phyloP scores from a whole-genome alignment of 2,888 invertebrate species.

The Anagyrus pseudococci region DNA sequence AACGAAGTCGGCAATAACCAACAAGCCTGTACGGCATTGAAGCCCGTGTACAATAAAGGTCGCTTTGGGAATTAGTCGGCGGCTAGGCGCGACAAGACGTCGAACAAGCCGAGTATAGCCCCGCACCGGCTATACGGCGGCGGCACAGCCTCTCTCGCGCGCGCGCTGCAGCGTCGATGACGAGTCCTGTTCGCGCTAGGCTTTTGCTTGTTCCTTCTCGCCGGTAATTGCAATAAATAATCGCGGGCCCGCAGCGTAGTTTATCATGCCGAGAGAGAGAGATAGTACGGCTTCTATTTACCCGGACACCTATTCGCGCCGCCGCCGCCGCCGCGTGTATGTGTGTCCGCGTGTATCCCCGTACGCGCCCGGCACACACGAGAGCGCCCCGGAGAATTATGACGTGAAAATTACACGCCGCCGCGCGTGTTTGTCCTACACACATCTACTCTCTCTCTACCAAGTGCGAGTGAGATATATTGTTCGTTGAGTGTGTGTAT shows the following conservation, averaged over 20 bases:
- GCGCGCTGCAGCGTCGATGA: conserved; percentile 8
- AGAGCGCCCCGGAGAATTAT: conserved; percentile 1
- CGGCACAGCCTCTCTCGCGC: neutral
- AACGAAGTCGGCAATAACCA: too few relatives aligned
- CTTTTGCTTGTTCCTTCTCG: neutral
- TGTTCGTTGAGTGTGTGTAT: too few relatives aligned
- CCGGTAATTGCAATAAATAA: conserved; percentile 23
- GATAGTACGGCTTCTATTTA: neutral
- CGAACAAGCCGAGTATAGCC: too few relatives aligned
- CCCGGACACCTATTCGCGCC: neutral
- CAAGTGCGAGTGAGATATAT: too few relatives aligned
- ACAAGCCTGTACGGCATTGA: too few relatives aligned
- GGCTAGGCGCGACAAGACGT: too few relatives aligned
- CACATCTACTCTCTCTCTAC: too few relatives aligned
- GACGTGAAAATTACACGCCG: conserved; percentile 8
- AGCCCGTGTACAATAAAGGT: too few relatives aligned
- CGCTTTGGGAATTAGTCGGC: too few relatives aligned
- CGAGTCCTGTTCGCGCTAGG: neutral
- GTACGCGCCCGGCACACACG: too few relatives aligned
- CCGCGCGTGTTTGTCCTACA: neutral
- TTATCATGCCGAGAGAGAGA: neutral
- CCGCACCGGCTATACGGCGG: too few relatives aligned
- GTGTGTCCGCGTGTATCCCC: neutral
- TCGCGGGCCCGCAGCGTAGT: too few relatives aligned
- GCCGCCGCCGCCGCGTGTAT: neutral